Percentiles rank a stretch among this genome's conserved stretches.
These are phyloP conservation scores for Aphaenogaster floridana DNA, from an alignment of 1,140 invertebrate genomes.

Conservation along the genomic window DNA sequence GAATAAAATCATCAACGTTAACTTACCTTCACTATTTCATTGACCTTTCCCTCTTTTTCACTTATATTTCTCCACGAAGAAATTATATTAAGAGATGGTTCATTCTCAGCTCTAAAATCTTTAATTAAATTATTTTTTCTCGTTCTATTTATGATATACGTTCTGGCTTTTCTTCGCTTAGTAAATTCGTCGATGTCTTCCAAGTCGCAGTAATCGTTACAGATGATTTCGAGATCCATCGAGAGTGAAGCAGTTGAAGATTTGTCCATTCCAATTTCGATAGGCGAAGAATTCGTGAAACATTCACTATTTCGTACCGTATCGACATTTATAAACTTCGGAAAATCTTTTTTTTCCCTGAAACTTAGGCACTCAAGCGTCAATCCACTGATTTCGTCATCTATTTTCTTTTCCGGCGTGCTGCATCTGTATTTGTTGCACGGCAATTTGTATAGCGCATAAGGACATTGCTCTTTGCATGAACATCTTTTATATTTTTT, in stretches of 20 bases:
- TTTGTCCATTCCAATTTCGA: not conserved
- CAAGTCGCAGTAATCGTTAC: not conserved
- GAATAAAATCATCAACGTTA: conserved; percentile 22
- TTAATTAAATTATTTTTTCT: conserved; percentile 11
- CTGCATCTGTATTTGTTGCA: not conserved
- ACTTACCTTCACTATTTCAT: conserved; percentile 31
- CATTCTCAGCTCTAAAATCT: not conserved
- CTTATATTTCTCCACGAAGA: not conserved
- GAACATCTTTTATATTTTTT: not conserved
- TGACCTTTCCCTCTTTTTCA: not conserved
- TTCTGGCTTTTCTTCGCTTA: conserved; percentile 46
- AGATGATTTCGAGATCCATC: conserved; percentile 40
- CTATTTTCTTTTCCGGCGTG: not conserved
- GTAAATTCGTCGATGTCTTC: not conserved
- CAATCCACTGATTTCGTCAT: not conserved
- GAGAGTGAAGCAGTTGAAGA: conserved; percentile 29
- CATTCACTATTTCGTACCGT: not conserved
- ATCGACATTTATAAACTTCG: not conserved
- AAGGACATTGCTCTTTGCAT: not conserved
- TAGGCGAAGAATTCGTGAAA: not conserved
- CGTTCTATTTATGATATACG: conserved; percentile 44
- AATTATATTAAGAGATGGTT: not conserved
- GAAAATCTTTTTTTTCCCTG: not conserved
- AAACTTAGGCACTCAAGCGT: not conserved
- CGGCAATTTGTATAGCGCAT: not conserved